Evolutionary conservation across 2,113 vertebrate genomes (phyloP).

Genomic region (Telmatochromis brachygnathus): DNA sequence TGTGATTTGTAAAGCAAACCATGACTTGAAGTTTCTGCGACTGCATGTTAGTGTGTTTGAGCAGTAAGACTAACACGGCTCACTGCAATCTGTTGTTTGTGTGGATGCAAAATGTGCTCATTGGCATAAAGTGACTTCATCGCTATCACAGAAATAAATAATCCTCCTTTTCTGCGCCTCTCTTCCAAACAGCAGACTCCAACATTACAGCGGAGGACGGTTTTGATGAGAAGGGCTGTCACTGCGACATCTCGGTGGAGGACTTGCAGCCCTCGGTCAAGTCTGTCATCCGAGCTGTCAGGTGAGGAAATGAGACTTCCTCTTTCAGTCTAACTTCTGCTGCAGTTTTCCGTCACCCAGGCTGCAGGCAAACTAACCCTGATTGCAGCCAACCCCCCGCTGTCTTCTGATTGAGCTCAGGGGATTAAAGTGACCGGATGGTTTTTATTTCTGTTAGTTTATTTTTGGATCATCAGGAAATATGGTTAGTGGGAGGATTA

Average conservation of each 20-base stretch:
- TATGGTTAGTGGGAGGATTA: background rate
- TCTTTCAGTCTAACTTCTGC: background rate
- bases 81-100: background rate
- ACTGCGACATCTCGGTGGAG: slow-evolving; percentile 92
- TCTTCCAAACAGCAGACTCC: slow-evolving; percentile 75
- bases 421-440: background rate
- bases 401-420: background rate
- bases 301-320: slow-evolving; percentile 61
- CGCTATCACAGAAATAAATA: background rate
- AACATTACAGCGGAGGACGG: slow-evolving; percentile 81
- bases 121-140: background rate
- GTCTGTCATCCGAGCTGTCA: slow-evolving; percentile 91
- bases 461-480: background rate
- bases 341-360: background rate
- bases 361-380: background rate
- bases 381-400: background rate
- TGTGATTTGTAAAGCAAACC: background rate
- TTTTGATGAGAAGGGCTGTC: slow-evolving; percentile 91
- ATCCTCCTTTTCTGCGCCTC: background rate
- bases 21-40: background rate
- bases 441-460: background rate
- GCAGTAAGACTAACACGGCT: background rate
- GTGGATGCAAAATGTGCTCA: background rate
- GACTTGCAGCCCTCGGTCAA: slow-evolving; percentile 91
- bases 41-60: background rate